These are phyloP conservation scores for Jordanella pulchra DNA, from an alignment of 2,797 vertebrate genomes.

Conservation along the genomic window DNA sequence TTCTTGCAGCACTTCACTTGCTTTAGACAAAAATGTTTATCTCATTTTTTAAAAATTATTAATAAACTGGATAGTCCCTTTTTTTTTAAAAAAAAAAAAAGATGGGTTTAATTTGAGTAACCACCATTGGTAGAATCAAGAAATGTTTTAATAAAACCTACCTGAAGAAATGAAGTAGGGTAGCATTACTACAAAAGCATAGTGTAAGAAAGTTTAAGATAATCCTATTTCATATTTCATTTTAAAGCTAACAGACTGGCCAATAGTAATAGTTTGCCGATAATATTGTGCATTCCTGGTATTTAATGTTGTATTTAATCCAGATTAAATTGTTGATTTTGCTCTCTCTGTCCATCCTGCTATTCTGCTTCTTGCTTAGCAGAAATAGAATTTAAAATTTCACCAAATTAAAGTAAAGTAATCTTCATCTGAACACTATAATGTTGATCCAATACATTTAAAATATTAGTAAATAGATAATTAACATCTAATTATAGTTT, in stretches of 20 bases:
- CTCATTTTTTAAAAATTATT: too few relatives aligned
- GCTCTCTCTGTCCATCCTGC: neutral
- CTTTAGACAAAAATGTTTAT: neutral
- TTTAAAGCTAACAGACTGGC: too few relatives aligned
- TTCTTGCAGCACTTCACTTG: slow-evolving; percentile 7
- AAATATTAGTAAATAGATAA: neutral
- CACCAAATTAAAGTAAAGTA: neutral
- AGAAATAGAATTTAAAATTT: neutral
- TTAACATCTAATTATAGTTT: neutral
- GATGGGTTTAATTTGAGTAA: neutral
- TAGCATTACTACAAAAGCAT: neutral
- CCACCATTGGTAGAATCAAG: neutral
- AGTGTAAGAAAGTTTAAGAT: neutral
- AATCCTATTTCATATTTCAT: too few relatives aligned
- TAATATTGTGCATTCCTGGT: too few relatives aligned
- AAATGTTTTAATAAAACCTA: neutral
- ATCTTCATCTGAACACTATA: neutral
- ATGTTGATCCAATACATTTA: neutral
- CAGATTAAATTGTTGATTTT: neutral
- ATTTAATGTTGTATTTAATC: neutral
- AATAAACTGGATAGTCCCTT: too few relatives aligned
- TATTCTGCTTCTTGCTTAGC: neutral
- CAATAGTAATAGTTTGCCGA: too few relatives aligned
- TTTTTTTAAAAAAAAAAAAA: too few relatives aligned
- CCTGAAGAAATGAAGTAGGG: neutral